phyloP scores from a whole-genome alignment of 53 echinoderm and acorn worm genomes.

The Crossaster papposus region DNA sequence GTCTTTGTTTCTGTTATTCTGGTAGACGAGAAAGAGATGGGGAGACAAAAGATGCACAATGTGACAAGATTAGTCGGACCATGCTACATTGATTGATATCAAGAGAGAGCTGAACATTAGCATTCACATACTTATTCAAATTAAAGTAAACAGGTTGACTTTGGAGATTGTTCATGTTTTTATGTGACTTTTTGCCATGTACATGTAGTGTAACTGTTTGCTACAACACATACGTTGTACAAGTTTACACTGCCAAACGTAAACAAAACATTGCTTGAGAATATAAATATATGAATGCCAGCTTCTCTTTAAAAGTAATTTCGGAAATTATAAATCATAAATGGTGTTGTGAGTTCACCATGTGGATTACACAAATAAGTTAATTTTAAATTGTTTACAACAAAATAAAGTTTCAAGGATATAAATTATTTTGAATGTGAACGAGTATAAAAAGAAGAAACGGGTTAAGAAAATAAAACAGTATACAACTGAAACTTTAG shows the following conservation, averaged over 20 bases:
- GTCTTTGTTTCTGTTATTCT: constrained; percentile 58
- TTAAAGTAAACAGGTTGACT: no score
- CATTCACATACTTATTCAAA: constrained; percentile 3
- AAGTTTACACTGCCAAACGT: background rate
- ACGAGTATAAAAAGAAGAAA: background rate
- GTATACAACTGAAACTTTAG: background rate
- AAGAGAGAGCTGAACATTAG: background rate
- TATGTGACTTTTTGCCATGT: no score
- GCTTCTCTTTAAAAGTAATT: background rate
- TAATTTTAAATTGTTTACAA: background rate
- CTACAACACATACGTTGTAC: background rate
- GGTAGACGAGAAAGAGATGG: constrained; percentile 18
- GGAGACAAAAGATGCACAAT: constrained; percentile 53
- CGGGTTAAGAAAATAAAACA: background rate
- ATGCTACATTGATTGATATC: constrained; percentile 12
- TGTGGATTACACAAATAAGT: background rate
- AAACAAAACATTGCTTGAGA: background rate
- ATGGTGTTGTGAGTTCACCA: background rate
- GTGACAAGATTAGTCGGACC: constrained; percentile 45
- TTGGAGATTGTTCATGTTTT: no score
- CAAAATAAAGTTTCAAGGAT: constrained; percentile 1
- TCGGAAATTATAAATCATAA: background rate
- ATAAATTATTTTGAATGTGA: background rate
- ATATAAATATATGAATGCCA: background rate
- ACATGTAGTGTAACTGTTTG: no score